Percentiles rank a stretch among this genome's conserved stretches.
These are phyloP conservation scores for Drosophila athabasca DNA, from an alignment of 1,140 invertebrate species.

Conservation along the genomic window DNA sequence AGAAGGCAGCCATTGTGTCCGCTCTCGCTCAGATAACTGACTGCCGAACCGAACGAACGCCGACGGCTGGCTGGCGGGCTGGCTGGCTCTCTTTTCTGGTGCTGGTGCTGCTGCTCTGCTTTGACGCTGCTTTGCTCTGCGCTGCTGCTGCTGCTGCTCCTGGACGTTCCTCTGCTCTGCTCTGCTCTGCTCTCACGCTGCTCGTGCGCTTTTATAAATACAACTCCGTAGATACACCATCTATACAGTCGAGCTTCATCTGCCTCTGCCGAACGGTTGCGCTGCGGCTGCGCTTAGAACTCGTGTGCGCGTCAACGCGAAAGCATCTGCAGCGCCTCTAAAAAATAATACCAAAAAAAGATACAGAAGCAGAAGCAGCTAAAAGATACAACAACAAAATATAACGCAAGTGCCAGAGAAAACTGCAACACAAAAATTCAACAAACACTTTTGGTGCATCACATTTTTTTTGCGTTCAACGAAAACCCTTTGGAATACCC, in stretches of 20 bases:
- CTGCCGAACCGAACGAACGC: no score
- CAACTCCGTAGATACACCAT: slow-evolving; percentile 65
- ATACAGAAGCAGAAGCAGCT: slow-evolving; percentile 11
- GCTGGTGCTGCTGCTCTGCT: slow-evolving; percentile 22
- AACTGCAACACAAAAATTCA: slow-evolving; percentile 13
- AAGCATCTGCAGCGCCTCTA: slow-evolving; percentile 67
- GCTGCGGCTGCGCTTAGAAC: slow-evolving; percentile 73
- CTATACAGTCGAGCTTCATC: slow-evolving; percentile 71
- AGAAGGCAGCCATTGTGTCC: slow-evolving; percentile 39
- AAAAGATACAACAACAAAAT: background rate
- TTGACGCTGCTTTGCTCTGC: slow-evolving; percentile 20
- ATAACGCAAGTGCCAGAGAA: background rate
- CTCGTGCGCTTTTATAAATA: slow-evolving; percentile 77
- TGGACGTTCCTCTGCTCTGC: background rate
- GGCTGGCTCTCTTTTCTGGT: slow-evolving; percentile 7
- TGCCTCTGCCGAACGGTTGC: slow-evolving; percentile 61
- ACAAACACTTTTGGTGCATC: slow-evolving; percentile 30
- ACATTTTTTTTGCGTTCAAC: slow-evolving; percentile 49
- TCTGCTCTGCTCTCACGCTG: slow-evolving; percentile 23
- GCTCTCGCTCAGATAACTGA: slow-evolving; percentile 35
- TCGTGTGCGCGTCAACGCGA: slow-evolving; percentile 73
- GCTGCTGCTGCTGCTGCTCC: background rate
- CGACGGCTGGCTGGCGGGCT: no score
- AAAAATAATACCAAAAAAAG: slow-evolving; percentile 23
- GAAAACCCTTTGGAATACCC: no score